These are phyloP conservation scores for Myzus persicae DNA, from an alignment of 1,140 invertebrate species.

Conservation along the genomic window DNA sequence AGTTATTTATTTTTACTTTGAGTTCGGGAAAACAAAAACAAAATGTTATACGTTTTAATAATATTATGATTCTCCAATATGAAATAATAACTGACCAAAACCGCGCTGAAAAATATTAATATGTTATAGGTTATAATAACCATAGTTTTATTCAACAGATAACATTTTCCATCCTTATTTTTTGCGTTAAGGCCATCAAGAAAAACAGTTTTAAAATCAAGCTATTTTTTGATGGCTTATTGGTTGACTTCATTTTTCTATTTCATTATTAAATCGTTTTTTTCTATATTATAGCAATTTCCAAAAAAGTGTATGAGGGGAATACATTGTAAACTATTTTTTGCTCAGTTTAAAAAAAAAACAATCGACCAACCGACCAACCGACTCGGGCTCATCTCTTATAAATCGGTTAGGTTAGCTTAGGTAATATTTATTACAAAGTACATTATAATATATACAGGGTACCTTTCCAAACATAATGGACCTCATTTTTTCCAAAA, in stretches of 20 bases:
- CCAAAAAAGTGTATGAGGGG: background rate
- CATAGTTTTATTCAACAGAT: background rate
- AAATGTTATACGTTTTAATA: too few relatives aligned
- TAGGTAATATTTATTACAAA: background rate
- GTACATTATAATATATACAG: background rate
- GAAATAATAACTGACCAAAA: too few relatives aligned
- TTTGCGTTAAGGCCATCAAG: background rate
- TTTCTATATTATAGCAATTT: background rate
- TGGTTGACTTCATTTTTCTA: background rate
- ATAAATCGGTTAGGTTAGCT: background rate
- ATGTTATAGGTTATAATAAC: background rate
- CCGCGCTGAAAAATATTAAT: too few relatives aligned
- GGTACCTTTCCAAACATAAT: background rate
- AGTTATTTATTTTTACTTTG: background rate
- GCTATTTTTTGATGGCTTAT: too few relatives aligned
- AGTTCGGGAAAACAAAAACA: too few relatives aligned
- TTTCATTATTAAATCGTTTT: background rate
- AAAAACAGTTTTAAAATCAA: background rate
- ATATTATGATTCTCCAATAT: too few relatives aligned
- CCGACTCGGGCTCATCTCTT: background rate
- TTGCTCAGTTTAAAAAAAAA: background rate
- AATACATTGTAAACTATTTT: background rate
- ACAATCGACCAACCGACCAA: fast-evolving
- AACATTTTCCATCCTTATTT: background rate
- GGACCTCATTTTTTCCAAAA: background rate